phyloP scores from a whole-genome alignment of 2,797 vertebrate genomes.

The Spondyliosoma cantharus region DNA sequence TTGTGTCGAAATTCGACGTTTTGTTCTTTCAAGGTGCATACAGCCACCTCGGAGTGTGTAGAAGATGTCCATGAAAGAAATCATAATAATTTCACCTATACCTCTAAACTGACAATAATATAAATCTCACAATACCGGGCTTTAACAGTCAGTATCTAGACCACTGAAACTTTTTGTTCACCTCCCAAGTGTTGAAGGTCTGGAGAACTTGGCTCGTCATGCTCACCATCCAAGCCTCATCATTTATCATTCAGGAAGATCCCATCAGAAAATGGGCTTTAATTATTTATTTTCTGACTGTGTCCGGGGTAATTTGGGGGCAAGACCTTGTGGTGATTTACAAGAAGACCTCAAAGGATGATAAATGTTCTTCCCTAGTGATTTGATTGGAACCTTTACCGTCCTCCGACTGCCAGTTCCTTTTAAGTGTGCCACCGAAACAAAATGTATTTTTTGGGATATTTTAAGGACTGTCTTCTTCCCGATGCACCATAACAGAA shows the following conservation, averaged over 20 bases:
- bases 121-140: too few species aligned
- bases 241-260: constrained; percentile 63
- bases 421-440: constrained; percentile 5
- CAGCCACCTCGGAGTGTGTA: too few species aligned
- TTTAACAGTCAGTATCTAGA: not conserved
- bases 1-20: too few species aligned
- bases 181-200: constrained; percentile 36
- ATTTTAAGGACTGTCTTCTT: not conserved
- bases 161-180: constrained; percentile 18
- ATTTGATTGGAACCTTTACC: constrained; percentile 48
- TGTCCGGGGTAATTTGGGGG: constrained; percentile 64
- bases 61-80: too few species aligned
- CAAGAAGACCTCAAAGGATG: constrained; percentile 48
- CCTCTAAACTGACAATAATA: too few species aligned
- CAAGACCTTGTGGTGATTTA: constrained; percentile 67
- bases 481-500: not conserved
- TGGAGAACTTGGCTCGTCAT: constrained; percentile 24
- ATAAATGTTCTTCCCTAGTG: constrained; percentile 49
- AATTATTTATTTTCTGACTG: constrained; percentile 69
- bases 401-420: constrained; percentile 13
- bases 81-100: too few species aligned
- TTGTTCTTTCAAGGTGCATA: too few species aligned
- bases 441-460: not conserved
- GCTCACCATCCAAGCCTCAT: constrained; percentile 15
- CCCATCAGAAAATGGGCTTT: constrained; percentile 55